Percentiles rank a stretch among this genome's conserved stretches.
These are phyloP conservation scores for Exaiptasia diaphana DNA, from an alignment of 64 coral and sea anemone species.

Conservation along the genomic window DNA sequence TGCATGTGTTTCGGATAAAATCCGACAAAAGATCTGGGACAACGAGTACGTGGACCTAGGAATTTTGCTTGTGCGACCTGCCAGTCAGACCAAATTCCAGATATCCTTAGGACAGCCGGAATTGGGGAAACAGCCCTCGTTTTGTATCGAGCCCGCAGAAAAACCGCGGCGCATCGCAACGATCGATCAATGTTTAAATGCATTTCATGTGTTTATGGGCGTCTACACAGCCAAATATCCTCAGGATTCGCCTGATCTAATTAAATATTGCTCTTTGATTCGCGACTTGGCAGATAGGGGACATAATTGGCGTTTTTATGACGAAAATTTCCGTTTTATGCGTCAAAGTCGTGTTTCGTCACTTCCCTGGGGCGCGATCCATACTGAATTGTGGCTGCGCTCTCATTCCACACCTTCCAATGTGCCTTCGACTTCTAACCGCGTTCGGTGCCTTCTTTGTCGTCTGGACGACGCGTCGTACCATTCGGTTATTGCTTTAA, in stretches of 20 bases:
- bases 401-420: not conserved
- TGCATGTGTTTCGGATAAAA: not conserved
- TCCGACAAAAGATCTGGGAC: not conserved
- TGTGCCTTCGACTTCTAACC: too few species aligned
- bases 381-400: constrained; percentile 1
- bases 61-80: not conserved
- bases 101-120: not conserved
- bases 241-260: not conserved
- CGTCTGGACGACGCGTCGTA: not conserved
- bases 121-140: not conserved
- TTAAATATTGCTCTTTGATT: constrained; percentile 17
- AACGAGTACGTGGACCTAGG: constrained; percentile 19
- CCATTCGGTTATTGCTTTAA: not conserved
- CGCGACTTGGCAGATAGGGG: constrained; percentile 42
- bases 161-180: constrained; percentile 2
- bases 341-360: not conserved
- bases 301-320: constrained; percentile 27
- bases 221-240: constrained; percentile 2
- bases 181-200: constrained; percentile 13
- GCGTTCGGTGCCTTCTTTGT: too few species aligned
- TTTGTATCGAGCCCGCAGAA: constrained; percentile 3
- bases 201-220: constrained; percentile 35
- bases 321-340: constrained; percentile 57
- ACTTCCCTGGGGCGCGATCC: constrained; percentile 12
- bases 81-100: not conserved